A percentile compares a stretch with the other conserved stretches of the same genome.
Evolutionary conservation across 1,140 invertebrate species (phyloP).

Genomic region (Leptonema lineaticorne): DNA sequence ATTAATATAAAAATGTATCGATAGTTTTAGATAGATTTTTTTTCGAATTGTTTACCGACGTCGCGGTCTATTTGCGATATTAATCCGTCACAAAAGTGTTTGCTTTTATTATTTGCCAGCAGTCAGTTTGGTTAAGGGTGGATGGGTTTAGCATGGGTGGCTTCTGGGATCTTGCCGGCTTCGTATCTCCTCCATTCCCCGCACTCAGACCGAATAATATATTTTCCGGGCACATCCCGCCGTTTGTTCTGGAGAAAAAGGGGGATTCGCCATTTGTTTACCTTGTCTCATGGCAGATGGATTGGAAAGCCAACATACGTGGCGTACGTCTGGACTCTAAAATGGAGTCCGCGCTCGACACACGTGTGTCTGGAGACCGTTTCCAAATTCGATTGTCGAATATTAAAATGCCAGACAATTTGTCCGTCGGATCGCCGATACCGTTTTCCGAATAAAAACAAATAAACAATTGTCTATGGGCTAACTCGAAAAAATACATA

Average conservation of each 20-base stretch:
- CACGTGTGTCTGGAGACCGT: constrained; percentile 17
- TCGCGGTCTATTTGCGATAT: constrained; percentile 25
- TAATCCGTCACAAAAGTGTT: constrained; percentile 37
- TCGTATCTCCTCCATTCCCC: too few relatives aligned
- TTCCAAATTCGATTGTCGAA: constrained; percentile 2
- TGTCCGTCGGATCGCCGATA: too few relatives aligned
- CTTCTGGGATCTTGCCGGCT: too few relatives aligned
- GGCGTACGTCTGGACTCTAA: constrained; percentile 19
- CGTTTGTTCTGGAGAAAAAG: constrained; percentile 29
- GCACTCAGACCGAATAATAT: constrained; percentile 27
- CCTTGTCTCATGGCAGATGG: constrained; percentile 40
- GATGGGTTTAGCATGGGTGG: not conserved
- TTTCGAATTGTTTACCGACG: not conserved
- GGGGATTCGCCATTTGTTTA: constrained; percentile 34
- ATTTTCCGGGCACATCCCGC: constrained; percentile 26
- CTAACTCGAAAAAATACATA: too few relatives aligned
- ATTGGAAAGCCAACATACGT: constrained; percentile 40
- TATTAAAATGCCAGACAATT: constrained; percentile 19
- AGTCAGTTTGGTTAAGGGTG: not conserved
- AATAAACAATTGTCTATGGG: too few relatives aligned
- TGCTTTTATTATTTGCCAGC: constrained; percentile 35
- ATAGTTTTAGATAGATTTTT: not conserved
- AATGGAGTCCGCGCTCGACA: constrained; percentile 7
- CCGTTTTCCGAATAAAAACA: too few relatives aligned
- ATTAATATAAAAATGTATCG: not conserved